phyloP scores from a whole-genome alignment of 2,888 invertebrate genomes.

The Chrysomela aeneicollis region DNA sequence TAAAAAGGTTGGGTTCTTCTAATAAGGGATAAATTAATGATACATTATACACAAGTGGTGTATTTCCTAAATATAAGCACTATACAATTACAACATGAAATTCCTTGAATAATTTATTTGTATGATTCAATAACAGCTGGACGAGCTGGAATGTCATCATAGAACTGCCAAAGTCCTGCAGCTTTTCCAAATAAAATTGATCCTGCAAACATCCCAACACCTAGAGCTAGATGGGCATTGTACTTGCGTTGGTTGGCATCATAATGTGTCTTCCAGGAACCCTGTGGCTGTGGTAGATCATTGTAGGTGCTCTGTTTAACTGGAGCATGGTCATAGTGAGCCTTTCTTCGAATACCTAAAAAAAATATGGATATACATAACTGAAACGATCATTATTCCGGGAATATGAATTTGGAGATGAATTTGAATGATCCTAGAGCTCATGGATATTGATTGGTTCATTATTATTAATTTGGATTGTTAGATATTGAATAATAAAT shows the following conservation, averaged over 20 bases:
- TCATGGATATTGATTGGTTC: too few species aligned
- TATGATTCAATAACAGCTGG: constrained; percentile 52
- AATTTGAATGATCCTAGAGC: too few species aligned
- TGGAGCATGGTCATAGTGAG: constrained; percentile 30
- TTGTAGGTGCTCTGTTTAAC: constrained; percentile 67
- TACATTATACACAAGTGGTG: background rate
- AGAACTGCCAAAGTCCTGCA: constrained; percentile 69
- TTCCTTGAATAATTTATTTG: constrained; percentile 40
- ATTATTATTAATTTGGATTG: too few species aligned
- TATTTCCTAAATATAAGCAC: constrained; percentile 18
- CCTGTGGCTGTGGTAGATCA: constrained; percentile 79
- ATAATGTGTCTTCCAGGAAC: constrained; percentile 78
- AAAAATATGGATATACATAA: too few species aligned
- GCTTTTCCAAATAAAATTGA: constrained; percentile 66
- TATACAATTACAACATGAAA: constrained; percentile 52
- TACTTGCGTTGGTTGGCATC: constrained; percentile 73
- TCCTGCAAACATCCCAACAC: constrained; percentile 63
- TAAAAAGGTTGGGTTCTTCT: too few species aligned
- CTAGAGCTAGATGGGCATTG: constrained; percentile 71
- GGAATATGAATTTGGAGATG: too few species aligned
- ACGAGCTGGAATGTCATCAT: constrained; percentile 68
- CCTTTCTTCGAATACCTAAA: constrained; percentile 42
- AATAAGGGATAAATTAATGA: background rate
- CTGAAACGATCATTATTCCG: too few species aligned
- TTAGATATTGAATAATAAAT: too few species aligned